Evolutionary conservation across 2,888 invertebrate genomes (phyloP).

Genomic region (Polietes domitor): DNA sequence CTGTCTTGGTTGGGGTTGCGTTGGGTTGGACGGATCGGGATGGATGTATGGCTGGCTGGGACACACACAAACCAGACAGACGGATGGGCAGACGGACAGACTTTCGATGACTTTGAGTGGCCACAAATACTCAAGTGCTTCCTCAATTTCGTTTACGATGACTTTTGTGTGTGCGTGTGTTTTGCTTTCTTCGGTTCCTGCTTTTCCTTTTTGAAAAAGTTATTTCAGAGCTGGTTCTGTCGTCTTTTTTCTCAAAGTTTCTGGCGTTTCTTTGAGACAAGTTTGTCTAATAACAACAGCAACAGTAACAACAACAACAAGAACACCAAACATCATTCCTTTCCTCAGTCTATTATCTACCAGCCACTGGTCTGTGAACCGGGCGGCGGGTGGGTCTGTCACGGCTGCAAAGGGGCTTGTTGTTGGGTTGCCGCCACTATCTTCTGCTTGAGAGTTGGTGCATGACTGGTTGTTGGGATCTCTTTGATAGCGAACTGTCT

Average conservation of each 20-base stretch:
- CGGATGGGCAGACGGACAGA: constrained; percentile 40
- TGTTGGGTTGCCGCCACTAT: background rate
- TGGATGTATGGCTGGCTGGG: constrained; percentile 16
- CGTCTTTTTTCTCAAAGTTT: constrained; percentile 33
- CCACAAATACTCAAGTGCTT: constrained; percentile 67
- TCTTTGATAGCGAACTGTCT: constrained; percentile 35
- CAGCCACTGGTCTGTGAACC: too few relatives aligned
- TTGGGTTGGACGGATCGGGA: background rate
- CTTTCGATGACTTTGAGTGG: constrained; percentile 67
- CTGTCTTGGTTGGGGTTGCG: background rate
- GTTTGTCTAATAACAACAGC: constrained; percentile 50
- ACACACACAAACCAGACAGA: too few relatives aligned
- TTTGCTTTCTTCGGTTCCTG: constrained; percentile 13
- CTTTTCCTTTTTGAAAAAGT: constrained; percentile 37
- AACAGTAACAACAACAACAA: background rate
- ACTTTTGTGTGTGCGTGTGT: constrained; percentile 32
- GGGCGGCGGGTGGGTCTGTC: too few relatives aligned
- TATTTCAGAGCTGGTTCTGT: constrained; percentile 39
- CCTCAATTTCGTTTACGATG: constrained; percentile 56
- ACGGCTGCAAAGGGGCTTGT: background rate
- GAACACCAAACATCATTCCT: constrained; percentile 56
- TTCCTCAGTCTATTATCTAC: constrained; percentile 60
- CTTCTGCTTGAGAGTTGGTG: constrained; percentile 19
- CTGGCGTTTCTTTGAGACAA: constrained; percentile 21
- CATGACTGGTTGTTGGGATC: constrained; percentile 16